Base-by-base conservation (phyloP, 2,888 invertebrate genomes). In the Lasioglossum leucozonium region DNA sequence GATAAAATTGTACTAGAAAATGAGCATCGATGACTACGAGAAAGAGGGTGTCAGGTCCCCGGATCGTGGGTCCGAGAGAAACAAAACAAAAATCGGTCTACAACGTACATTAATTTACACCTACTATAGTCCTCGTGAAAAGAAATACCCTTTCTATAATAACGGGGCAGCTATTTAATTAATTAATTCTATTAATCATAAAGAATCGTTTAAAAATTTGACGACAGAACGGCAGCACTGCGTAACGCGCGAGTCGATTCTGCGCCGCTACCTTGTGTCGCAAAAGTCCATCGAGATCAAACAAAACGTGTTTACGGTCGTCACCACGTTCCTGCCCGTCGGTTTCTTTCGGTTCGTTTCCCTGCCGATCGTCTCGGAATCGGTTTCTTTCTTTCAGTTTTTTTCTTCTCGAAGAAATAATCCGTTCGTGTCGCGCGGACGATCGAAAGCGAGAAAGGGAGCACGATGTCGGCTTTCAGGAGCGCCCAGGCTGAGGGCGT, bases 281-380 rank as follows among this genome's bases (percentile, higher is more conserved):
- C 82, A 84, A 82, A 88, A 88, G 82, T 88, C 72, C 83, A 88
- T 88, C 81, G 88, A 88, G 88, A 86, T 89, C 89, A 89, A 87
- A 88, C 37, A 4, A 47, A 37, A n/a, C 37, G 42, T 65, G 26
- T 75, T 22, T 51, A 37, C 67, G 34, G 34, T 40, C 62, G 40
- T 42, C 55, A 5, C 22, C 22, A 22, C 22, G 22, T n/a, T 40
- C 30, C 26, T 30, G 1, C 47, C 22, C 18, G 30, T 47, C 16
- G 34, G 26, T 42, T 42, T 58, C 65, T 10, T 71, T 71, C 40
- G 40, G 37, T 30, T 40, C 37, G 44, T 51, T 65, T 22, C 8
- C 18, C 18, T 22, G 10, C 65, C 30, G 34, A 10, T 67, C 67
- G 10, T 37, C 67, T 67, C 37, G 67, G 4, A 37, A 30, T 62